Evolutionary conservation across 1,140 invertebrate genomes (phyloP).

Genomic region (Carcinoscorpius rotundicauda): DNA sequence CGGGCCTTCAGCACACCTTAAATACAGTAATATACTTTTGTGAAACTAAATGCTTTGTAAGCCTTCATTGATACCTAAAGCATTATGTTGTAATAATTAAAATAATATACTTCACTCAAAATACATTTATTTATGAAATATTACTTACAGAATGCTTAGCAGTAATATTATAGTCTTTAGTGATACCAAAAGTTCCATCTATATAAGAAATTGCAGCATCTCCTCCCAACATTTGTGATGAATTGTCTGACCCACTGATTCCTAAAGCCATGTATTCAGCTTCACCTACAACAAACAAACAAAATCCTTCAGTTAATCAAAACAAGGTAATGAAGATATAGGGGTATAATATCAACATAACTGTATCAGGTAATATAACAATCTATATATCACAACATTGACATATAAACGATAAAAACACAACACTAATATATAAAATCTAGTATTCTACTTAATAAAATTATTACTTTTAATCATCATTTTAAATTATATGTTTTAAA

Average conservation of each 20-base stretch:
- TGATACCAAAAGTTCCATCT: conserved; percentile 51
- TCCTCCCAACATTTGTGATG: conserved; percentile 48
- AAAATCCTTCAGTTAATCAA: not conserved
- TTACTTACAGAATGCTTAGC: conserved; percentile 50
- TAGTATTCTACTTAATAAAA: too few relatives aligned
- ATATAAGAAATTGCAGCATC: conserved; percentile 72
- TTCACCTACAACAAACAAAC: conserved; percentile 34
- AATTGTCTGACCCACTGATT: conserved; percentile 56
- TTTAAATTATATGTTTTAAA: too few relatives aligned
- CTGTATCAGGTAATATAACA: not conserved
- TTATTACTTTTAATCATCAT: too few relatives aligned
- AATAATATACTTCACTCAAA: not conserved
- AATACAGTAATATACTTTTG: too few relatives aligned
- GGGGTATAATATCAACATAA: not conserved
- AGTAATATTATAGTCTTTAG: conserved; percentile 73
- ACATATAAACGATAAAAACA: not conserved
- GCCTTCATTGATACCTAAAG: not conserved
- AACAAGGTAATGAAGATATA: not conserved
- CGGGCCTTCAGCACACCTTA: too few relatives aligned
- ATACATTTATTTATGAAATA: not conserved
- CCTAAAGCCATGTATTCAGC: conserved; percentile 83
- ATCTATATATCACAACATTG: not conserved
- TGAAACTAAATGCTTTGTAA: not conserved
- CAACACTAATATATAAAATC: too few relatives aligned
- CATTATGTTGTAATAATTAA: not conserved